Base-by-base conservation (phyloP, 2,113 vertebrate species). In the Dasypus novemcinctus region DNA sequence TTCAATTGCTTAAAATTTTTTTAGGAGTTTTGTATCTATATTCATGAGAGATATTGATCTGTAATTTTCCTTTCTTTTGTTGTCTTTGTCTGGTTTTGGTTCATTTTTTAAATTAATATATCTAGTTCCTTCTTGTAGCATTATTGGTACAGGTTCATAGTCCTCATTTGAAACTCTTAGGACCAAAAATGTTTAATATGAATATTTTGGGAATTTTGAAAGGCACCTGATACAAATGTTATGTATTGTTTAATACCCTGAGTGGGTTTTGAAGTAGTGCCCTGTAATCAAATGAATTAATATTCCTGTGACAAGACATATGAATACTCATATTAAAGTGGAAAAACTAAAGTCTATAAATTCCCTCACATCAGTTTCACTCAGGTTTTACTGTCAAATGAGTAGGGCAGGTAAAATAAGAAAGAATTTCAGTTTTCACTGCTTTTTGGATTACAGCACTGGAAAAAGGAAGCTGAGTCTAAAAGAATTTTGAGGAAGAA, bases 401-500 rank as follows among this genome's bases (percentile, higher is more conserved):
- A 59, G 76, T 94, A 33, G 7, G 21, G 46, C 49, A 87, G 43
- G 78, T 80, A 86, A 96, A 89, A 88, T 75, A 83, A 61, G 12
- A 93, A 94, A 94, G 75, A 63, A 10, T 82, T 69, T 68, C 68
- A 71, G 59, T 75, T 88, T 78, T 88, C 49, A 95, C 27, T 68
- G 54, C 54, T 93, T 90, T 90, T 87, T 61, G n/a, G 31, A 41
- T 87, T 91, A 84, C 4, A 78, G 64, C 36, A 75, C n/a, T 87
- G 46, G 27, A 31, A n/a, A 81, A 94, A 76, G 20, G 43, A 76
- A 23, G 92, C 8, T 63, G 38, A 21, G 54, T 54, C 20, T 89
- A 31, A n/a, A 90, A 90, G 61, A 90, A 93, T 93, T 79, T 79
- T 94, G 29, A 92, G 64, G 31, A 78, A 71, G 59, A 83, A 96